Base-by-base conservation (phyloP, 2,888 invertebrate genomes). In the Cryptocheilus praepositus region DNA sequence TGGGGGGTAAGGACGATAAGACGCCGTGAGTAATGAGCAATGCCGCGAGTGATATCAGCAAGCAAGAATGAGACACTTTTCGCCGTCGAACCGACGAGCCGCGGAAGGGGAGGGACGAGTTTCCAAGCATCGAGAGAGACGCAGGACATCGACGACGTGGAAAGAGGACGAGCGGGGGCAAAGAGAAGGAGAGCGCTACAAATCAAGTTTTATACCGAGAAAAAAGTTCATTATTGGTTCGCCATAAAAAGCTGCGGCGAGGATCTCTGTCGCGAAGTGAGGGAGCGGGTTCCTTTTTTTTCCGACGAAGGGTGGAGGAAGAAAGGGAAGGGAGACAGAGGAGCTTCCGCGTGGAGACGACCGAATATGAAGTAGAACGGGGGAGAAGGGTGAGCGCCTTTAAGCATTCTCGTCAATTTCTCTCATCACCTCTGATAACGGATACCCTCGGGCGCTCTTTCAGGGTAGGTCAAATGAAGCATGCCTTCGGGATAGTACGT, bases 1-100 rank as follows among this genome's bases (percentile, higher is more conserved):
- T 78, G 82, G 75, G 76, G 73, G 76, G 49, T 81, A 79, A 81
- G 83, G 73, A 83, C 85, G 88, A 88, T 88, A 88, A 88, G 87
- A 83, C 83, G 81, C 81, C 73, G 84, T 88, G 88, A 87, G 88
- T 87, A 88, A 88, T 88, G 88, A 88, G 87, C 85, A 88, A 86
- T 86, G 87, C 85, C 85, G 82, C 87, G 83, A 86, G 84, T 88
- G 88, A 88, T 88, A 88, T 86, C 88, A 83, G 83, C 81, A 79
- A 82, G 80, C 79, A 77, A 83, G 83, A 83, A 81, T 79, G 81
- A 80, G 78, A 80, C 76, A 81, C 74, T 82, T 77, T 74, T 80
- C 79, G 73, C 60, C 64, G 69, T 56, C 71, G 70, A 67, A 65
- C 52, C 52, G 46, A 53, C 55, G 67, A 67, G 61, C 51, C 52